Base-by-base conservation (phyloP, 1,140 invertebrate species). In the Tetramorium parvispinum region DNA sequence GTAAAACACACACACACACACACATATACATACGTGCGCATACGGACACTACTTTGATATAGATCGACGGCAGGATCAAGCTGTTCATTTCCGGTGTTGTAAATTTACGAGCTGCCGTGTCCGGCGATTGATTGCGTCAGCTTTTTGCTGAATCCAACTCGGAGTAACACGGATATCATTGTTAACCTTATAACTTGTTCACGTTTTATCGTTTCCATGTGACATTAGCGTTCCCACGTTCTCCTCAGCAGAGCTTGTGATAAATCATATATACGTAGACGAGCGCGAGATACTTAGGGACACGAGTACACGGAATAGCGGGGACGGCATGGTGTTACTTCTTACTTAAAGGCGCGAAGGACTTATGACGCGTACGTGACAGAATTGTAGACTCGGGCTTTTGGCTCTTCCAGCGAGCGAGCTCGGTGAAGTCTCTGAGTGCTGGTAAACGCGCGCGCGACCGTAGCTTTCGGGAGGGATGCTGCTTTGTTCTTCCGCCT, bases 311-410 rank as follows among this genome's bases (percentile, higher is more conserved):
- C 37, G 43, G 82, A 63, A 75, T 71, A 75, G 87, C 81, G 65
- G 55, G 27, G 66, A 27, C 49, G 71, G 78, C 61, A 57, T 21
- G 86, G 82, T 53, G 89, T 93, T 92, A 92, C 91, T 92, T 92
- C 91, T 92, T 91, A 91, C 89, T 92, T 92, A 91, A 90, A 93
- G 87, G 78, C 86, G 85, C 86, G 87, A 70, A 89, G 88, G 87
- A 93, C 92, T 93, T 92, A 93, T 91, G 89, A 93, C 91, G 91
- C 76, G 91, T 87, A 91, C 92, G 93, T 93, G 92, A 93, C 90
- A 88, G 87, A 93, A 93, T 93, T 93, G 85, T 78, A 76, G 89
- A 86, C 75, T 53, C 82, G 18, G 51, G 13, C 11, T 70, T 27
- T 53, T 32, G 55, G 32, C 6, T 37, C 43, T 68, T 68, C 65